Base-by-base conservation (phyloP, 2,797 vertebrate species). In the Gadopsis marmoratus region DNA sequence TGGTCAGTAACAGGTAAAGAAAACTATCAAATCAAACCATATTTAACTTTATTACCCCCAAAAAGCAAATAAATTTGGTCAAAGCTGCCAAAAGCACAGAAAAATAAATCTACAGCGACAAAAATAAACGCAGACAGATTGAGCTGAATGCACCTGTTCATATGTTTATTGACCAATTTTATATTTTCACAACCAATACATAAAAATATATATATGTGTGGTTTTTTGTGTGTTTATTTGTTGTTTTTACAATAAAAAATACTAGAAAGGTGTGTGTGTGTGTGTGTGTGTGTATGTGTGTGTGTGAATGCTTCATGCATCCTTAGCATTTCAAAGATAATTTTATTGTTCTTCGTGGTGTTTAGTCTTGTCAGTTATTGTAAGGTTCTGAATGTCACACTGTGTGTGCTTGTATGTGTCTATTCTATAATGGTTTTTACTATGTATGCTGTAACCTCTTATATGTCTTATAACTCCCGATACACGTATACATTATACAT, bases 41-140 rank as follows among this genome's bases (percentile, higher is more conserved):
- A 37, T 63, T 39, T 29, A 39, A 50, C 31, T 55, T 71, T 47
- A 55, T 43, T 11, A 48, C 3, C 19, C 7, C 7, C 0, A 66
- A 80, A 55, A 63, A 68, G 26, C 11, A 41, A 47, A 31, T 43
- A 8, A 0, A 6, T 73, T 71, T 71, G 10, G 37, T 47, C 12
- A 0, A 9, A 71, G 21, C 2, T 50, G 11, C n/a, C 51, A 67
- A 62, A 76, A 56, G 23, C 5, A 19, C 33, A 7, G 33, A n/a
- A 63, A 69, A 55, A 68, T 47, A 47, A 64, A 72, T 50, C 29
- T 12, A 26, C 17, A 31, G 39, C 48, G 39, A 47, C 67, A 48
- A 39, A 7, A 39, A 39, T 39, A 21, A 21, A 48, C 17, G 21
- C 7, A 2, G 4, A 14, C 29, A 19, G 17, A 55, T 19, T 13